Evolutionary conservation across 2,888 invertebrate species (phyloP), one percentile per base, ranked within the genome.

Genomic region (Thelaira solivaga): DNA sequence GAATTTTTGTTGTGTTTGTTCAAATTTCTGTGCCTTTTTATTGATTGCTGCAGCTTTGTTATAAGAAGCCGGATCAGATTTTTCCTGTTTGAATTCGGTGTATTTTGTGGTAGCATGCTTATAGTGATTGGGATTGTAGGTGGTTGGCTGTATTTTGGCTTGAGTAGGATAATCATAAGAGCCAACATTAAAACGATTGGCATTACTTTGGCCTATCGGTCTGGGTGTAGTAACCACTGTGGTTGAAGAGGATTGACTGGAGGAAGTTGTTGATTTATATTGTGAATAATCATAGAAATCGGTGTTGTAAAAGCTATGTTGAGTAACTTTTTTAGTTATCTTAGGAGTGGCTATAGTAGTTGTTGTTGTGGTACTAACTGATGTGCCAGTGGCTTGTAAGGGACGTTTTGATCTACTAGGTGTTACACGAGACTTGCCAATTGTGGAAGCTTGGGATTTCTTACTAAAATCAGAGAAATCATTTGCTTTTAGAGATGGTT

Each of bases 111-210:
- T 84, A 4, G 85, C 85, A 45, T 82, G 84, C 68, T 85, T 85
- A 49, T 81, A 74, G 10, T 87, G 85, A 76, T 86, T 85, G 2
- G 89, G 89, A 76, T 86, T 89, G 36, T 87, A 89, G 0, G 89
- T 89, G 1, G 89, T 89, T 3, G 89, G 88, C 31, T 87, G 87
- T 11, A 88, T 87, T 57, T 86, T 84, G 61, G 86, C 85, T 78
- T 88, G 87, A 4, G 86, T 85, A 62, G 82, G 83, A 67, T 85
- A 85, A 68, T 86, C 86, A 59, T 84, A 83, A 0, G 78, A 45
- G 7, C 82, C 82, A 26, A 85, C 83, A n/a, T 83, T 83, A 24
- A 85, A 85, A 59, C 85, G 84, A 47, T 85, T 85, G 10, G 64
- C 61, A 31, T 47, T 80, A 26, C 59, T 57, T 49, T 51, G 73